These are phyloP conservation scores for Lepus timidus DNA, from an alignment of 2,113 vertebrate species.

Conservation along the genomic window DNA sequence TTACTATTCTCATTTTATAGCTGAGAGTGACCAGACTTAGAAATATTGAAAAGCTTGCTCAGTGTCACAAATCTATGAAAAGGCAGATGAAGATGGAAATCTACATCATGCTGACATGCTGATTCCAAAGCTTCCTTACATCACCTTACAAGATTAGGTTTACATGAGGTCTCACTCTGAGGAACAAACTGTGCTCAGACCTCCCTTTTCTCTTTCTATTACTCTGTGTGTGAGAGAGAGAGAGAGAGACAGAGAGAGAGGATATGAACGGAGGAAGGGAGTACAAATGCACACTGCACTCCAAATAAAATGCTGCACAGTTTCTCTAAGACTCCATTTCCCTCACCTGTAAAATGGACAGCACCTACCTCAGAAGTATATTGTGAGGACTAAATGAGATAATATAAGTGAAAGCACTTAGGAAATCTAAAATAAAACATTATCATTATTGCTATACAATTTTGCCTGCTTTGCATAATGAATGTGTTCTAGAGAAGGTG, in stretches of 20 bases:
- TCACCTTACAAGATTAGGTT: not conserved
- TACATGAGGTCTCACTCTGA: not conserved
- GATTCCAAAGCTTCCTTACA: conserved; percentile 40
- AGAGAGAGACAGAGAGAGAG: not conserved
- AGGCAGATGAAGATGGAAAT: conserved; percentile 41
- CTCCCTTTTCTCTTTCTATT: conserved; percentile 11
- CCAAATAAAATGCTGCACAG: conserved; percentile 31
- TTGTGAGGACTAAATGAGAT: conserved; percentile 58
- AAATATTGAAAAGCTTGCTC: conserved; percentile 54
- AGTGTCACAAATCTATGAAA: conserved; percentile 46
- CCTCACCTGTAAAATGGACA: conserved; percentile 58
- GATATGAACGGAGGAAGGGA: not conserved
- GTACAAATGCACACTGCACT: not conserved
- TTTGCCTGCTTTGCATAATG: conserved; percentile 76
- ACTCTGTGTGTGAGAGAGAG: not conserved
- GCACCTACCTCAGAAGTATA: conserved; percentile 64
- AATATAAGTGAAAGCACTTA: conserved; percentile 58
- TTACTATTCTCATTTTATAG: conserved; percentile 21
- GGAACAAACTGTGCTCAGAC: not conserved
- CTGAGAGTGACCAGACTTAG: conserved; percentile 18
- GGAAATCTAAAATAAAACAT: conserved; percentile 72
- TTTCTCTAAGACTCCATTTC: conserved; percentile 61
- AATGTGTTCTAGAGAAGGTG: conserved; percentile 72
- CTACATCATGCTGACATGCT: not conserved
- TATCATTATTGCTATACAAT: conserved; percentile 59